These are phyloP conservation scores for Phrynocephalus forsythii DNA, from an alignment of 2,797 vertebrate species.

Conservation along the genomic window DNA sequence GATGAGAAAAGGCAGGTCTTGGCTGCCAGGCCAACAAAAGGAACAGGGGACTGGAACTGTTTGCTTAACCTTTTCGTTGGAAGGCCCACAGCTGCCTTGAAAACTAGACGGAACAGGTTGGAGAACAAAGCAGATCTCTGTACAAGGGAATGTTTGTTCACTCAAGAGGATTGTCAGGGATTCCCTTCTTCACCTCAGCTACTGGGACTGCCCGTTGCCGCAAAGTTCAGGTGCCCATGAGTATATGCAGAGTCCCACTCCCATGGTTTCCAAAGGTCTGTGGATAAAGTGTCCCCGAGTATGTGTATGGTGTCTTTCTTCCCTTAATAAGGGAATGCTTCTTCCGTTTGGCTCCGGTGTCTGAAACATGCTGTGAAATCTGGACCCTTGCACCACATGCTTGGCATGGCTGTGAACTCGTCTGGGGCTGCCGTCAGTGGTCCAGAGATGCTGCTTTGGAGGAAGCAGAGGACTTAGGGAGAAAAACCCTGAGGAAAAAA, in stretches of 20 bases:
- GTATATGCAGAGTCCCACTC: not conserved
- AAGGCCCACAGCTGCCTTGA: slow-evolving; percentile 2
- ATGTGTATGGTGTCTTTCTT: not conserved
- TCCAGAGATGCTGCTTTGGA: no score
- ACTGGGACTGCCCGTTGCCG: not conserved
- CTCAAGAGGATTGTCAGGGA: not conserved
- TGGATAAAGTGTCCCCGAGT: not conserved
- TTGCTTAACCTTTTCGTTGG: slow-evolving; percentile 38
- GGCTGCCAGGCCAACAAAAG: slow-evolving; percentile 14
- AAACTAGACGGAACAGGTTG: slow-evolving; percentile 12
- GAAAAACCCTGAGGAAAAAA: no score
- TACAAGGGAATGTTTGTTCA: not conserved
- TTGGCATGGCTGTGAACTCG: not conserved
- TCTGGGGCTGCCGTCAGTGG: no score
- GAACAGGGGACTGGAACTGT: not conserved
- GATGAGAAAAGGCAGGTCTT: not conserved
- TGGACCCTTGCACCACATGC: not conserved
- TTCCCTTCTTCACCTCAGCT: not conserved
- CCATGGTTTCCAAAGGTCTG: not conserved
- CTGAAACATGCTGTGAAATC: not conserved
- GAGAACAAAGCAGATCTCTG: slow-evolving; percentile 21
- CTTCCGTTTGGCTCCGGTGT: no score
- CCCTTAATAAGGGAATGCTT: no score
- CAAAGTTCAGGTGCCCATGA: not conserved
- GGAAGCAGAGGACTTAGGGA: no score